Conservation (phyloP, 2,888 invertebrate species). For the Brachyopa scutellaris region DNA sequence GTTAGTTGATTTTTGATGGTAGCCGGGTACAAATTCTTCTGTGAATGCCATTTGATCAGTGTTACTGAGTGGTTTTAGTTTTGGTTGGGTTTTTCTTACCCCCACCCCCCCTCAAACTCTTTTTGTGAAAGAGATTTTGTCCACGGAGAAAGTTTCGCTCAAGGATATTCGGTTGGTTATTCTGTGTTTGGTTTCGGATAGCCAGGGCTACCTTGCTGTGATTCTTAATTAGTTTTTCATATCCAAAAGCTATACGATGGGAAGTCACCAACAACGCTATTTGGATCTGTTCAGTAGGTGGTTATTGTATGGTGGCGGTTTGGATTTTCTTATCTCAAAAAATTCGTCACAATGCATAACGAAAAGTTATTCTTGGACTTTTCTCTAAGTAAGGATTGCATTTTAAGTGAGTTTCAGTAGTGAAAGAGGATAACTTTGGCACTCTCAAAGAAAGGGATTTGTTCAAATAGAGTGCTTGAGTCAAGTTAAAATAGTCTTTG, state of each 20-base stretch:
- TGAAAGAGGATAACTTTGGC: neutral
- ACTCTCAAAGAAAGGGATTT: neutral
- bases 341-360: constrained; percentile 53
- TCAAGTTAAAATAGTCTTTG: neutral
- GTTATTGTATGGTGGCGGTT: constrained; percentile 29
- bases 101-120: no score
- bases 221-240: constrained; percentile 64
- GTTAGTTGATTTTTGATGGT: constrained; percentile 51
- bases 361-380: constrained; percentile 40
- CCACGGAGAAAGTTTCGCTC: constrained; percentile 38
- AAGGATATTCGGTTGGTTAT: constrained; percentile 37
- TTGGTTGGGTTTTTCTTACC: neutral
- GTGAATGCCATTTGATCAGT: constrained; percentile 42
- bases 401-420: constrained; percentile 10
- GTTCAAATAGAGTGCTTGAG: neutral
- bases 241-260: constrained; percentile 4
- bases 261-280: constrained; percentile 21
- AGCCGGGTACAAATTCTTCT: neutral
- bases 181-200: constrained; percentile 24
- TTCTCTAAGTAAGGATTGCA: constrained; percentile 43
- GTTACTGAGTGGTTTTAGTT: constrained; percentile 13
- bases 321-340: constrained; percentile 3
- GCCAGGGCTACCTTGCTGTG: constrained; percentile 47
- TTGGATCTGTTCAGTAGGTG: constrained; percentile 18
- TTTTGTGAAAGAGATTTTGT: neutral